phyloP scores from a whole-genome alignment of 1,140 invertebrate genomes.

The Melanaphis sacchari region DNA sequence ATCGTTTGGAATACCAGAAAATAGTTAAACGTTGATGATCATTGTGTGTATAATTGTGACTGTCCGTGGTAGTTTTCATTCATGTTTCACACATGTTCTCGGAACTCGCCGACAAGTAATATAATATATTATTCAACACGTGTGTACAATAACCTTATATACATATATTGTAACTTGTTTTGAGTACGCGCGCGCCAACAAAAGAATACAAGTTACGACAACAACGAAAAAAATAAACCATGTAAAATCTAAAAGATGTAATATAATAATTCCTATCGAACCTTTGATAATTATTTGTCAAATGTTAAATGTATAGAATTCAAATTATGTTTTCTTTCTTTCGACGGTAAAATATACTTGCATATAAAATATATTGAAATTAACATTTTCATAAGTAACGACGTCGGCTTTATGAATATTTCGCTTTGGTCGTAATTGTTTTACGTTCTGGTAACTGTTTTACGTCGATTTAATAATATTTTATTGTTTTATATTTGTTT shows the following conservation, averaged over 20 bases:
- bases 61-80: constrained; percentile 40
- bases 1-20: background rate
- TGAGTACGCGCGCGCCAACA: constrained; percentile 7
- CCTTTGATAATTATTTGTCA: background rate
- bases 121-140: constrained; percentile 42
- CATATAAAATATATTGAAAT: background rate
- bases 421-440: background rate
- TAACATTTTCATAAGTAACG: background rate
- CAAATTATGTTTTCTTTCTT: background rate
- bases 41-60: background rate
- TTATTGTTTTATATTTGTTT: background rate
- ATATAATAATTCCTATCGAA: background rate
- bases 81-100: constrained; percentile 50
- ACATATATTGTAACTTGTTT: constrained; percentile 36
- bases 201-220: constrained; percentile 13
- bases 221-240: background rate
- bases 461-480: background rate
- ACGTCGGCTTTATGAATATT: background rate
- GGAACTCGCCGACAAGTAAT: constrained; percentile 26
- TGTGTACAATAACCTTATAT: constrained; percentile 32
- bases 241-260: constrained; percentile 20
- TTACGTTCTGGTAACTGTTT: background rate
- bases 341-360: background rate
- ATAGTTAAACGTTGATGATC: constrained; percentile 22
- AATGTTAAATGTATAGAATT: background rate